A percentile compares a stretch with the other conserved stretches of the same genome.
These are phyloP conservation scores for Sipha maydis DNA, from an alignment of 2,888 invertebrate genomes.

Conservation along the genomic window DNA sequence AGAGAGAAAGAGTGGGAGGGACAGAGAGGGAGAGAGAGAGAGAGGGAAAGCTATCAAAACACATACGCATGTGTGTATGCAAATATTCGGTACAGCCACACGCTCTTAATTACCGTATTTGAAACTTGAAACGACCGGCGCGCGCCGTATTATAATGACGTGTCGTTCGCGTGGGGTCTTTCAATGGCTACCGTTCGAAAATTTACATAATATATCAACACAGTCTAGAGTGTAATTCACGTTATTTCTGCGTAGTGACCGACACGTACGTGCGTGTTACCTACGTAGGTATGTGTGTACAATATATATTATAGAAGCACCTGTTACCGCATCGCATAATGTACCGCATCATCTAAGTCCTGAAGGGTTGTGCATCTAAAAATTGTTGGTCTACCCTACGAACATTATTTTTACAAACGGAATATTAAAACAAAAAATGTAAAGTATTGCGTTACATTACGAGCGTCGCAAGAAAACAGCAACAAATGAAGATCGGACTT, in stretches of 20 bases:
- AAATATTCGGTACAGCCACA: not conserved
- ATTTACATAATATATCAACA: constrained; percentile 9
- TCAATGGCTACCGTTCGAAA: constrained; percentile 22
- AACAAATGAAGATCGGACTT: too few species aligned
- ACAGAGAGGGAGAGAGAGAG: too few species aligned
- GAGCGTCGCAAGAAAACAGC: too few species aligned
- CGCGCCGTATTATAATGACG: not conserved
- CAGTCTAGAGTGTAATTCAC: not conserved
- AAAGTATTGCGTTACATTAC: too few species aligned
- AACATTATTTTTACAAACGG: too few species aligned
- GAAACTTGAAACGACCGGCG: not conserved
- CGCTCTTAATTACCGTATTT: constrained; percentile 4
- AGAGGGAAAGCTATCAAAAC: not conserved
- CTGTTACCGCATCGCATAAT: too few species aligned
- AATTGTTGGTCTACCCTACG: too few species aligned
- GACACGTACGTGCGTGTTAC: not conserved
- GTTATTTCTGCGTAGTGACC: not conserved
- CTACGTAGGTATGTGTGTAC: not conserved
- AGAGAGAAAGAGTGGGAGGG: too few species aligned
- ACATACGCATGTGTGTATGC: not conserved
- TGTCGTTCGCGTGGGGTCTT: not conserved
- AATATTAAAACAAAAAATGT: too few species aligned
- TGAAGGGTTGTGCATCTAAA: too few species aligned
- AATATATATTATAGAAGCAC: too few species aligned
- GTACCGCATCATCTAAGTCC: too few species aligned